These are phyloP conservation scores for Tinamus major DNA, from an alignment of 2,797 vertebrate species.

Conservation along the genomic window DNA sequence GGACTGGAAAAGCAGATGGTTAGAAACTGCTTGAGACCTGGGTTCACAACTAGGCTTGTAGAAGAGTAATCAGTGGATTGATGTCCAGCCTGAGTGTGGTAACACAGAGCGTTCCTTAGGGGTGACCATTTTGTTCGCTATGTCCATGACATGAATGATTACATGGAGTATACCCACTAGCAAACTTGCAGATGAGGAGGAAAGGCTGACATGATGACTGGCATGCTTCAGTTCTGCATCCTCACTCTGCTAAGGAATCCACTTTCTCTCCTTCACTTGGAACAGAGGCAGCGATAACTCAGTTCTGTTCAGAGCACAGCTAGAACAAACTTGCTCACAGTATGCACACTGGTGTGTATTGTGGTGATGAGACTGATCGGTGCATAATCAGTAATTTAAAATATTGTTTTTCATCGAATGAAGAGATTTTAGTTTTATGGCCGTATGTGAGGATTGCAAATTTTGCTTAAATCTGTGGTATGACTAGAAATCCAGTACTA, in stretches of 20 bases:
- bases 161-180: neutral
- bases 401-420: neutral
- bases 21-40: neutral
- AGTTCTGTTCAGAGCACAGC: neutral
- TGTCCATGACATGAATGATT: neutral
- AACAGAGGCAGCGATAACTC: conserved; percentile 7
- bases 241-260: neutral
- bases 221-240: neutral
- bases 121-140: neutral
- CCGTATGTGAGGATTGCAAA: neutral
- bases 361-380: neutral
- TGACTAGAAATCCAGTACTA: neutral
- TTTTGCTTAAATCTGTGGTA: neutral
- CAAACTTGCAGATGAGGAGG: neutral
- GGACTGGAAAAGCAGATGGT: neutral
- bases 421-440: neutral
- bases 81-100: neutral
- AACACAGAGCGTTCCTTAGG: neutral
- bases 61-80: neutral
- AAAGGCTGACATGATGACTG: neutral
- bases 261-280: neutral
- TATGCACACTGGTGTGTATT: neutral
- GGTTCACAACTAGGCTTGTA: neutral
- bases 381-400: neutral
- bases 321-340: neutral